These are phyloP conservation scores for Sander vitreus DNA, from an alignment of 2,113 vertebrate genomes.

Conservation along the genomic window DNA sequence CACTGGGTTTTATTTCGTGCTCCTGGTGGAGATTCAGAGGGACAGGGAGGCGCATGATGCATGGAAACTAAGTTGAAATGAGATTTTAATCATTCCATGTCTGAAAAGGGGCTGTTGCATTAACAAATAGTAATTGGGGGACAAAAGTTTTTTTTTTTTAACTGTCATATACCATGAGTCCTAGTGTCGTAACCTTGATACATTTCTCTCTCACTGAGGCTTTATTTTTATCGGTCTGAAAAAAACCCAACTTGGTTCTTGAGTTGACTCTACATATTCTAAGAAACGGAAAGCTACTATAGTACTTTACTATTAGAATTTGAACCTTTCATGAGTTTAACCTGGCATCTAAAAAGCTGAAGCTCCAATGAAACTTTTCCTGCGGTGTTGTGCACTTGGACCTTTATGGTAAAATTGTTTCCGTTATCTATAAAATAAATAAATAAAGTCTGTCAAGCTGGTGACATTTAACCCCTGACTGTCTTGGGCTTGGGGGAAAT, in stretches of 20 bases:
- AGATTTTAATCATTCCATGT: conserved; percentile 66
- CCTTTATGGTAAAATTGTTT: neutral
- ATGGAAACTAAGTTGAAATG: conserved; percentile 64
- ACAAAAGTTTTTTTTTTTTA: neutral
- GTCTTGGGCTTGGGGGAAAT: no score
- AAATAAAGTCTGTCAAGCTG: neutral
- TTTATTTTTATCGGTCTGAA: neutral
- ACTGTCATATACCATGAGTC: neutral
- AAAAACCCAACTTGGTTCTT: neutral
- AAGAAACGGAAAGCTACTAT: no score
- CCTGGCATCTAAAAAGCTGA: neutral
- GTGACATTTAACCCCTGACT: neutral
- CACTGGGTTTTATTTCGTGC: conserved; percentile 64
- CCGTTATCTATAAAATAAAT: neutral
- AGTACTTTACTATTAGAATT: neutral
- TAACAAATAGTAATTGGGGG: conserved; percentile 35
- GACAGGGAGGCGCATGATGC: conserved; percentile 58
- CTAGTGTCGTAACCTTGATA: neutral
- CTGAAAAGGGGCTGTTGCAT: conserved; percentile 31
- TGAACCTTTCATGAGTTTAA: neutral
- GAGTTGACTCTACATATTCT: neutral
- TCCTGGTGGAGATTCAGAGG: conserved; percentile 59
- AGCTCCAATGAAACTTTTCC: neutral
- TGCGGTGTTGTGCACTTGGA: neutral
- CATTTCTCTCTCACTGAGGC: neutral